These are phyloP conservation scores for Brachionus sp. DNA, from an alignment of 1,140 invertebrate genomes.

Conservation along the genomic window DNA sequence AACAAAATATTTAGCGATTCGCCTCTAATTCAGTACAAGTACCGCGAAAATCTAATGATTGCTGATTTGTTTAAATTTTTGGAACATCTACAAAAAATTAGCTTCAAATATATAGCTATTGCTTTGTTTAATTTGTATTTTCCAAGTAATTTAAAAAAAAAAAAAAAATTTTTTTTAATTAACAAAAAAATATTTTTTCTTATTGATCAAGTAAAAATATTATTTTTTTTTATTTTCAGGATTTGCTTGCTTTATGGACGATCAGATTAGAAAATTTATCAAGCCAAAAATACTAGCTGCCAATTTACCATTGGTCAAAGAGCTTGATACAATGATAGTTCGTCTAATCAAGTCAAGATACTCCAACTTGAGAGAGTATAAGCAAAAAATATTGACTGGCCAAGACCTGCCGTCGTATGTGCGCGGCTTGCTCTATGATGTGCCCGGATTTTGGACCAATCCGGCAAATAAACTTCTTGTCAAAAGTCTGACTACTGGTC, in stretches of 20 bases:
- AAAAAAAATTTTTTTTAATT: neutral
- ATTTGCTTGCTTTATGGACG: slow-evolving; percentile 40
- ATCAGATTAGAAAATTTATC: slow-evolving; percentile 22
- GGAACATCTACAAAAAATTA: slow-evolving; percentile 40
- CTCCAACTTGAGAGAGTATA: slow-evolving; percentile 37
- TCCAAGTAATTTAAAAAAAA: neutral
- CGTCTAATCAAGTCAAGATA: slow-evolving; percentile 13
- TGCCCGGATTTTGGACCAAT: slow-evolving; percentile 19
- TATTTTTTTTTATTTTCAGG: neutral
- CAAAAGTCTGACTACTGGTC: neutral
- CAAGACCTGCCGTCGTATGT: slow-evolving; percentile 30
- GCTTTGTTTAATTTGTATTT: slow-evolving; percentile 40
- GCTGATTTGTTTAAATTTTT: slow-evolving; percentile 42
- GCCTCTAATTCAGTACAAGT: slow-evolving; percentile 40
- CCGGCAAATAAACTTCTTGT: neutral
- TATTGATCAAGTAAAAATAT: too few species aligned
- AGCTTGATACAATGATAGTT: slow-evolving; percentile 10
- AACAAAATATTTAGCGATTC: slow-evolving; percentile 41
- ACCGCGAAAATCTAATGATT: slow-evolving; percentile 37
- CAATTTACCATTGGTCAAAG: slow-evolving; percentile 11
- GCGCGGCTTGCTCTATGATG: neutral
- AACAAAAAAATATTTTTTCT: too few species aligned
- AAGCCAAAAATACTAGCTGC: neutral
- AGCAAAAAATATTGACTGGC: slow-evolving; percentile 27
- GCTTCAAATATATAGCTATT: slow-evolving; percentile 21